phyloP scores from a whole-genome alignment of 2,888 invertebrate species.

The Adelphocoris suturalis region DNA sequence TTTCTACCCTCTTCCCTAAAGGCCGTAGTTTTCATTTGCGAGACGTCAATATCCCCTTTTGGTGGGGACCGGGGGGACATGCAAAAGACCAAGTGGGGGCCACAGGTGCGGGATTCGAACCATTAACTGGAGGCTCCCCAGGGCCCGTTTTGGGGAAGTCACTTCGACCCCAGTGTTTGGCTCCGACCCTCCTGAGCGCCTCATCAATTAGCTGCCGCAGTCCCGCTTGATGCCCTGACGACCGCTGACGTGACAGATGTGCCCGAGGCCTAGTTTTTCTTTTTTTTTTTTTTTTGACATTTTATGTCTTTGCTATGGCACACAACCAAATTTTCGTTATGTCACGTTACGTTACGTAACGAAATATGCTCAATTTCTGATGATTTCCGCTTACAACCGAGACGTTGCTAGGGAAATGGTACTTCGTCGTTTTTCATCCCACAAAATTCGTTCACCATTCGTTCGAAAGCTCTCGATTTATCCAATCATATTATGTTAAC shows the following conservation, averaged over 20 bases:
- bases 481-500: no score
- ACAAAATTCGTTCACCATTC: no score
- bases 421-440: no score
- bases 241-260: background rate
- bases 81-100: background rate
- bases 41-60: background rate
- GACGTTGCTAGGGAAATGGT: no score
- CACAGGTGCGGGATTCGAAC: conserved; percentile 53
- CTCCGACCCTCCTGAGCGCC: background rate
- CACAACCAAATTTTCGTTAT: no score
- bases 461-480: no score
- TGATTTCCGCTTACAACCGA: no score
- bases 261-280: no score
- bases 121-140: conserved; percentile 48
- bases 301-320: no score
- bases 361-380: no score
- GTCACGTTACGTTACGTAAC: no score
- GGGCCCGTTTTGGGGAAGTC: conserved; percentile 20
- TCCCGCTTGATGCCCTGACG: background rate
- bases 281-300: no score
- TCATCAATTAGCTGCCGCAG: conserved; percentile 47
- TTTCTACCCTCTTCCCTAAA: background rate
- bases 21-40: background rate
- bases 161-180: background rate
- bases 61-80: background rate